Evolutionary conservation across 2,888 invertebrate species (phyloP).

Genomic region (Himalopsyche japonica): DNA sequence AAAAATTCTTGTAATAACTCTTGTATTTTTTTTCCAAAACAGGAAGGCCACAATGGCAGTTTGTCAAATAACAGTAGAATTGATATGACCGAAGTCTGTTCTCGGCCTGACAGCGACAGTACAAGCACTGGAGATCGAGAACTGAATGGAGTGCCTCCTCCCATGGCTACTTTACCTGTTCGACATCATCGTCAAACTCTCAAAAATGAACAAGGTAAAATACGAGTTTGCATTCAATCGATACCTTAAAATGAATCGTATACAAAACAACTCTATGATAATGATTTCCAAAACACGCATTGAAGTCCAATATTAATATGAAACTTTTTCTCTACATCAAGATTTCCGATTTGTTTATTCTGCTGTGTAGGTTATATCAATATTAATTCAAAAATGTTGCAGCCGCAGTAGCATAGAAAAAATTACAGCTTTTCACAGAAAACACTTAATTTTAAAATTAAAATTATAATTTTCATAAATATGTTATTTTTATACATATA

Average conservation of each 20-base stretch:
- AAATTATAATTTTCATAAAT: too few species aligned
- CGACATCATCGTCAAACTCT: constrained; percentile 4
- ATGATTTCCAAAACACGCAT: too few species aligned
- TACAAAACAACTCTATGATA: not conserved
- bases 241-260: not conserved
- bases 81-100: not conserved
- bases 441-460: too few species aligned
- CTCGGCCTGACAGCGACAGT: constrained; percentile 17
- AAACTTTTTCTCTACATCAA: too few species aligned
- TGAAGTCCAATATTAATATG: too few species aligned
- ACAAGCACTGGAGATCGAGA: constrained; percentile 30
- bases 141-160: constrained; percentile 26
- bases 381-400: too few species aligned
- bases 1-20: not conserved
- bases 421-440: too few species aligned
- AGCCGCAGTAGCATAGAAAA: too few species aligned
- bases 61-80: constrained; percentile 6
- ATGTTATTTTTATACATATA: too few species aligned
- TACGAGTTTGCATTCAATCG: too few species aligned
- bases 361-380: too few species aligned
- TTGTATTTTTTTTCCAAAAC: not conserved
- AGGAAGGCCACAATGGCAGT: constrained; percentile 18
- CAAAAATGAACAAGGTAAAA: constrained; percentile 29
- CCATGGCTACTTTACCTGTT: constrained; percentile 31
- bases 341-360: too few species aligned